Base-by-base conservation (phyloP, 2,888 invertebrate genomes). In the Eupithecia pulchellata region DNA sequence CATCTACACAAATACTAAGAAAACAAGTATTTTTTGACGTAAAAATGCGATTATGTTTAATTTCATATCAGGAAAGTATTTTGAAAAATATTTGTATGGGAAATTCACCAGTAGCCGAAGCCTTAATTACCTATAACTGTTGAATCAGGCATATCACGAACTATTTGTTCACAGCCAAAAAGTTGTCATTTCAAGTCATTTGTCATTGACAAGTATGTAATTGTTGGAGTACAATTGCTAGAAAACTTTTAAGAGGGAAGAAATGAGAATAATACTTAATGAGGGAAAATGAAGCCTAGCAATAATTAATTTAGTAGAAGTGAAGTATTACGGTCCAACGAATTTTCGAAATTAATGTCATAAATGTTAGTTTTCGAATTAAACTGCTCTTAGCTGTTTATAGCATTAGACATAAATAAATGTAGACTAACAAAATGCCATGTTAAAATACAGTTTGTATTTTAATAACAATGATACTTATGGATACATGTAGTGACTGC, bases 311-410 rank as follows among this genome's bases (percentile, higher is more conserved):
- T 52, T 11, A 52, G 52, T n/a, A n/a, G n/a, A n/a, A n/a, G n/a
- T n/a, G n/a, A n/a, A n/a, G n/a, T 52, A 25, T 52, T 52, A 25
- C 52, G 52, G 13, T 25, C 52, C 52, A 52, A 52, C 52, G 52
- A 52, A 52, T 52, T 52, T 52, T 52, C 13, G 3, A 13, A 52
- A 9, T 13, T 8, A 25, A 42, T 2, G 1, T 47, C 20, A 25
- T 25, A 25, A 52, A 52, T 52, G 20, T 52, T 25, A 52, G 52
- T 52, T 52, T 52, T 25, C 11, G 52, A 13, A 52, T 0, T 25
- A 25, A 4, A 52, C 11, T 25, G 52, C 20, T 52, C 52, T 52
- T 11, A 25, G 9, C 4, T 25, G 25, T 11, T 25, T 25, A 25
- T 11, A 11, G 11, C 11, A 25, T 52, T 52, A 52, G 47, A 32